Conservation (phyloP, 2,888 invertebrate species). For the Drosophila mettleri region DNA sequence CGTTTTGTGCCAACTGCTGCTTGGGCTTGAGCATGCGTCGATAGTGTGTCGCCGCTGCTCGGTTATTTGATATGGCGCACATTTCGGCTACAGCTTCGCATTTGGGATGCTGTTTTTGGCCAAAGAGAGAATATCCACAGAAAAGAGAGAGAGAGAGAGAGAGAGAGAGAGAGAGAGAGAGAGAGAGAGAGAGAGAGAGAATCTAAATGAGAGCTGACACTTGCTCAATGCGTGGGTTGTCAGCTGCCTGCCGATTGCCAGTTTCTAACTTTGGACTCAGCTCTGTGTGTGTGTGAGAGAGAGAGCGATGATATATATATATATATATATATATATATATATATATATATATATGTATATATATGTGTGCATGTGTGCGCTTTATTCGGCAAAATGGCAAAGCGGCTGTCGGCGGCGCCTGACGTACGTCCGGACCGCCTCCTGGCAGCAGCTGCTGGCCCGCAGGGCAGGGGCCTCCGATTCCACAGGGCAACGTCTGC, state of each 20-base stretch:
- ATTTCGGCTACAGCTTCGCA: conserved; percentile 30
- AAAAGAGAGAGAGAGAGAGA: conserved; percentile 3
- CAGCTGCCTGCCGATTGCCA: conserved; percentile 41
- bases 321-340: too few species aligned
- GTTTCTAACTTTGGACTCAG: conserved; percentile 13
- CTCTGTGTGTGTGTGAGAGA: conserved; percentile 11
- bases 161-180: neutral
- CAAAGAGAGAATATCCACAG: conserved; percentile 5
- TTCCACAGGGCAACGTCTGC: conserved; percentile 60
- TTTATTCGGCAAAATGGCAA: conserved; percentile 36
- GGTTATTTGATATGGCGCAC: conserved; percentile 16
- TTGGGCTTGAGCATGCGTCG: conserved; percentile 51
- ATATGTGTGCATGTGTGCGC: conserved; percentile 11
- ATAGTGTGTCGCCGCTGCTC: conserved; percentile 17
- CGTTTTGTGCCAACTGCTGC: conserved; percentile 37
- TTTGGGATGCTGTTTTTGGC: conserved; percentile 32
- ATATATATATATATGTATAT: too few species aligned
- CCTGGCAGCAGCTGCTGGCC: conserved; percentile 28
- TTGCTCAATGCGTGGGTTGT: conserved; percentile 40
- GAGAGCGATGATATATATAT: too few species aligned
- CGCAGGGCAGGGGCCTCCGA: conserved; percentile 43
- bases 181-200: conserved; percentile 6
- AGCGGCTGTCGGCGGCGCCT: conserved; percentile 49
- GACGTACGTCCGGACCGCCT: conserved; percentile 37
- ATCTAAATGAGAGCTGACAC: neutral